These are phyloP conservation scores for Poeciliopsis paucimaculata DNA, from an alignment of 2,797 vertebrate species.

Conservation along the genomic window DNA sequence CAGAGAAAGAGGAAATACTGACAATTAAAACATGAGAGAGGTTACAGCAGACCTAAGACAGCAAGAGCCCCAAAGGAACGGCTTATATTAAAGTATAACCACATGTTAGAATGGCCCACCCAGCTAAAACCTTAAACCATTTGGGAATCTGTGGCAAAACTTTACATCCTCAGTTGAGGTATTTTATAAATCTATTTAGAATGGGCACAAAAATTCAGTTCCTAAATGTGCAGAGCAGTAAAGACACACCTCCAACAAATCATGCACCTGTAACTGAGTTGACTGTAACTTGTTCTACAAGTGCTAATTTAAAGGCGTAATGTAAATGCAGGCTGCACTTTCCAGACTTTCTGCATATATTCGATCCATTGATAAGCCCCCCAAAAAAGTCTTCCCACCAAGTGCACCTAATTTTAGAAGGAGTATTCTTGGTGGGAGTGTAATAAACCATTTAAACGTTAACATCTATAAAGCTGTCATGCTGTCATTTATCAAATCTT, in stretches of 20 bases:
- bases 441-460: background rate
- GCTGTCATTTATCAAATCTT: slow-evolving; percentile 2
- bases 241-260: background rate
- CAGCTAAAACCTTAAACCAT: background rate
- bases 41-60: background rate
- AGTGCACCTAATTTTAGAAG: background rate
- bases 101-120: background rate
- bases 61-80: background rate
- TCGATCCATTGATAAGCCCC: background rate
- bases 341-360: background rate
- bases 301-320: background rate
- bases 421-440: background rate
- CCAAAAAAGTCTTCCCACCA: background rate
- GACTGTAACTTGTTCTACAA: background rate
- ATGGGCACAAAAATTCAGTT: background rate
- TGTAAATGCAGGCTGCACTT: background rate
- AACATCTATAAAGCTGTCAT: slow-evolving; percentile 3
- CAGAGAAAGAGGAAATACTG: background rate
- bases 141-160: background rate
- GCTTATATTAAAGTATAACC: background rate
- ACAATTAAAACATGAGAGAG: background rate
- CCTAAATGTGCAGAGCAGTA: background rate
- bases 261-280: background rate
- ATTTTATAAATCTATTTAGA: background rate
- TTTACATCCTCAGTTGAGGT: background rate